A percentile compares a stretch with the other conserved stretches of the same genome.
These are phyloP conservation scores for Aphelenchoides fujianensis DNA, from an alignment of 1,140 invertebrate genomes.

Conservation along the genomic window DNA sequence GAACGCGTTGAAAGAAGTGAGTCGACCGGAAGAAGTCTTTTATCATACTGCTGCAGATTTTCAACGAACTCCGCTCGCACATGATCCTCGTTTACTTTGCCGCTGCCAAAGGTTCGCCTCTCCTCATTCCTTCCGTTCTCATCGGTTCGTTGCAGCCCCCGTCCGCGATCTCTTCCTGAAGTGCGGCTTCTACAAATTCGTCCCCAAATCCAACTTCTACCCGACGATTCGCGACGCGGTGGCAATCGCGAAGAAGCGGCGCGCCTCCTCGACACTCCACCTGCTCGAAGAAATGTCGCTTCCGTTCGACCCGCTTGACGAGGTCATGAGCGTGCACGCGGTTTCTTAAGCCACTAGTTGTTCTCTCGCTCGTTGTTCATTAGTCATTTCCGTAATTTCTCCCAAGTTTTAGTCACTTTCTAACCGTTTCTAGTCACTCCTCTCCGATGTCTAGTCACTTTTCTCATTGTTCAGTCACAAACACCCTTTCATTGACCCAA, in stretches of 20 bases:
- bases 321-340: slow-evolving; percentile 18
- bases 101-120: slow-evolving; percentile 28
- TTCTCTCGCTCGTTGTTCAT: too few species aligned
- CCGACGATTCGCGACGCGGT: slow-evolving; percentile 42
- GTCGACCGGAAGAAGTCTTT: background rate
- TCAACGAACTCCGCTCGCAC: slow-evolving; percentile 39
- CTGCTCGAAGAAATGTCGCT: slow-evolving; percentile 38
- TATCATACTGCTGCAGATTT: slow-evolving; percentile 39
- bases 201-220: slow-evolving; percentile 44
- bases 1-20: slow-evolving; percentile 56
- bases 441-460: too few species aligned
- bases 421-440: too few species aligned
- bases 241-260: slow-evolving; percentile 44
- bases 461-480: background rate
- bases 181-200: slow-evolving; percentile 31
- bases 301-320: slow-evolving; percentile 34
- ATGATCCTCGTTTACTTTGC: slow-evolving; percentile 28
- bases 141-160: slow-evolving; percentile 25
- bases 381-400: too few species aligned
- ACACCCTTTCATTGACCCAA: too few species aligned
- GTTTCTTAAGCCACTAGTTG: too few species aligned
- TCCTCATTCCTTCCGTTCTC: background rate
- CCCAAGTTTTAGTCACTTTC: too few species aligned
- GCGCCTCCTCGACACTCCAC: slow-evolving; percentile 34
- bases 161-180: slow-evolving; percentile 33